Evolutionary conservation across 2,113 vertebrate genomes (phyloP).

Genomic region (Hippocampus zosterae): DNA sequence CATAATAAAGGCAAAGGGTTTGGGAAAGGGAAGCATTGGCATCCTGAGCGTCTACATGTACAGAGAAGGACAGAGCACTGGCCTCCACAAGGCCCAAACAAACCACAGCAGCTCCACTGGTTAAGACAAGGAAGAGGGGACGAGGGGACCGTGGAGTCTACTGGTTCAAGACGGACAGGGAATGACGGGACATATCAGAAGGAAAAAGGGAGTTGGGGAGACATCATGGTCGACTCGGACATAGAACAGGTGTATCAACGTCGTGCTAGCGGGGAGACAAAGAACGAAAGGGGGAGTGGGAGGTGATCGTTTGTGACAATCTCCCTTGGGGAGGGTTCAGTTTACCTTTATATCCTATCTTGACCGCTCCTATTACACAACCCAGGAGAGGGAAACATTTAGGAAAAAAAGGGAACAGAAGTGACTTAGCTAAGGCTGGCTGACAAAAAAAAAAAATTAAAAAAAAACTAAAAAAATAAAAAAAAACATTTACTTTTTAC

Average conservation of each 20-base stretch:
- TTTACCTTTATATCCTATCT: slow-evolving; percentile 80
- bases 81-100: slow-evolving; percentile 81
- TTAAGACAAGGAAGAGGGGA: slow-evolving; percentile 88
- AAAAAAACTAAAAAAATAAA: no score
- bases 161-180: slow-evolving; percentile 86
- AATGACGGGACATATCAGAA: slow-evolving; percentile 82
- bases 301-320: slow-evolving; percentile 87
- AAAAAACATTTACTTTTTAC: slow-evolving; percentile 51
- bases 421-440: slow-evolving; percentile 74
- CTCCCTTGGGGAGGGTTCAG: slow-evolving; percentile 84
- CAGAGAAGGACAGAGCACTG: slow-evolving; percentile 76
- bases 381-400: slow-evolving; percentile 84
- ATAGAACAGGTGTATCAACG: slow-evolving; percentile 91
- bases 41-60: slow-evolving; percentile 70
- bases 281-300: slow-evolving; percentile 77
- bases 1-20: slow-evolving; percentile 48
- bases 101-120: slow-evolving; percentile 78
- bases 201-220: slow-evolving; percentile 62
- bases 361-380: slow-evolving; percentile 75
- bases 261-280: slow-evolving; percentile 92
- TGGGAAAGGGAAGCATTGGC: slow-evolving; percentile 17
- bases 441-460: slow-evolving; percentile 68
- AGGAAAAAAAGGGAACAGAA: slow-evolving; percentile 58
- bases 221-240: slow-evolving; percentile 90
- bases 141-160: slow-evolving; percentile 76